Percentiles rank a stretch among this genome's conserved stretches.
Conservation (phyloP, 2,888 invertebrate species). For the Ophioninae sp. region DNA sequence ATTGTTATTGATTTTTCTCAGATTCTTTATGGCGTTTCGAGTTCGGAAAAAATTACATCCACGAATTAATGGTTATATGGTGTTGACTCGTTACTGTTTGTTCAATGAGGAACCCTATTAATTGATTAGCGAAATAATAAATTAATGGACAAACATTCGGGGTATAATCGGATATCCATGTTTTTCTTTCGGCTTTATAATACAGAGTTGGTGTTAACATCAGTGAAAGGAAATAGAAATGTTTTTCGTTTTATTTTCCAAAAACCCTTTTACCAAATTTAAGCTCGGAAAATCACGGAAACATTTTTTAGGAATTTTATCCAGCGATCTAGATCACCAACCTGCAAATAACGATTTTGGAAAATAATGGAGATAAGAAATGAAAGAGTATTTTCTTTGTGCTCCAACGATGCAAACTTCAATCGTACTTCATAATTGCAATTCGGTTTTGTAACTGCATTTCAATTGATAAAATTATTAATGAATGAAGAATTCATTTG, state of each 20-base stretch:
- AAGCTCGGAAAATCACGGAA: too few relatives aligned
- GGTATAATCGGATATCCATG: not conserved
- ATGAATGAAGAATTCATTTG: not conserved
- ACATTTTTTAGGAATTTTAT: too few relatives aligned
- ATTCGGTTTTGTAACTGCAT: not conserved
- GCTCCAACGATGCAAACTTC: not conserved
- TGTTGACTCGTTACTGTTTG: not conserved
- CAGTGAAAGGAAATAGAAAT: too few relatives aligned
- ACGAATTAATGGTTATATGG: not conserved
- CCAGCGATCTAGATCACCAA: too few relatives aligned
- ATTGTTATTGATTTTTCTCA: not conserved
- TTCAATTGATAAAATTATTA: not conserved
- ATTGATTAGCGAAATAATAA: not conserved
- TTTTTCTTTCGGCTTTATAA: not conserved
- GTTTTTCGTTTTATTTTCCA: too few relatives aligned
- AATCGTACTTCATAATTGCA: not conserved
- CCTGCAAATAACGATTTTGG: too few relatives aligned
- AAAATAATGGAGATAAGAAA: too few relatives aligned
- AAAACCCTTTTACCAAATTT: too few relatives aligned
- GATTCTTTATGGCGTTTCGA: not conserved
- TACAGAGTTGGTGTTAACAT: not conserved
- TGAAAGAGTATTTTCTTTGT: too few relatives aligned
- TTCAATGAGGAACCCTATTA: not conserved
- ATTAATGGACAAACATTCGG: not conserved
- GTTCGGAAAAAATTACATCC: not conserved